A percentile compares a stretch with the other conserved stretches of the same genome.
These are phyloP conservation scores for Pristionchus mayeri DNA, from an alignment of 2,888 invertebrate species.

Conservation along the genomic window DNA sequence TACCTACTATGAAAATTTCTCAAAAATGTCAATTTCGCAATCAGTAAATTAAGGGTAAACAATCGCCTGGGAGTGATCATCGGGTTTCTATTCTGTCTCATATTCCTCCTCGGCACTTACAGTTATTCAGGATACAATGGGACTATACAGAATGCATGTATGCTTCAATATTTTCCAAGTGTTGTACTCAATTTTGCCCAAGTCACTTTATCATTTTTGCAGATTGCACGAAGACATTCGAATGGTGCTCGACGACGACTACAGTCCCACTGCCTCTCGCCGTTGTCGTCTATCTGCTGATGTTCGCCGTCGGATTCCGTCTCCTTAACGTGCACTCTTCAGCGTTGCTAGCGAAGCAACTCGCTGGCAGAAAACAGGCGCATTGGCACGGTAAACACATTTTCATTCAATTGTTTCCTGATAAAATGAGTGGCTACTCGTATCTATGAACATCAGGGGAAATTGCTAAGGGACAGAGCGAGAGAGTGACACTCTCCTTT, in stretches of 20 bases:
- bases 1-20: too few species aligned
- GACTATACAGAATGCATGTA: neutral
- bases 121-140: slow-evolving; percentile 6
- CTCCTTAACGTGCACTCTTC: slow-evolving; percentile 54
- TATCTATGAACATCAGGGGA: neutral
- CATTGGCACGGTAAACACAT: neutral
- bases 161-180: neutral
- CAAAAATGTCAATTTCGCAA: too few species aligned
- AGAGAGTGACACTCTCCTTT: neutral
- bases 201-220: neutral
- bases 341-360: slow-evolving; percentile 41
- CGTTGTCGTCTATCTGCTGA: slow-evolving; percentile 49
- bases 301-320: slow-evolving; percentile 56
- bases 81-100: slow-evolving; percentile 51
- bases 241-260: slow-evolving; percentile 47
- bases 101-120: slow-evolving; percentile 51
- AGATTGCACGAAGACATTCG: too few species aligned
- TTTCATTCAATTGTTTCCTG: too few species aligned
- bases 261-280: slow-evolving; percentile 49
- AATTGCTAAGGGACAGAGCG: too few species aligned
- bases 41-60: too few species aligned
- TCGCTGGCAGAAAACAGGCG: slow-evolving; percentile 33
- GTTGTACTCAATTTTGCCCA: neutral
- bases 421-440: too few species aligned
- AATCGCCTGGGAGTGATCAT: slow-evolving; percentile 51